phyloP scores from a whole-genome alignment of 1,140 invertebrate genomes.

The Heliothis subflexa region DNA sequence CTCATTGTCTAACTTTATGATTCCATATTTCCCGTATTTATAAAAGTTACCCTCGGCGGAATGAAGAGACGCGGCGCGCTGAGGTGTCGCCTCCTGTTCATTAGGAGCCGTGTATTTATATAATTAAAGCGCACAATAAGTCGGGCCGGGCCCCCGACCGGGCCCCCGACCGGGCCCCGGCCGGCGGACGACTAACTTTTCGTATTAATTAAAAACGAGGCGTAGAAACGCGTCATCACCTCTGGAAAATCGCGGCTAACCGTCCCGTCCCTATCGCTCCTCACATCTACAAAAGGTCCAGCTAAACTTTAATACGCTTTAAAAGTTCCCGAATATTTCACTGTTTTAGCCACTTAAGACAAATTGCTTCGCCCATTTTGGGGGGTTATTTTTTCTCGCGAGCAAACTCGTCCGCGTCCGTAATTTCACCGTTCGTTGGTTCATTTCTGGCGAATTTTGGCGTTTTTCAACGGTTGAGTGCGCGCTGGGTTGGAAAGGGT shows the following conservation, averaged over 20 bases:
- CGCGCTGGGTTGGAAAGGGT: constrained; percentile 33
- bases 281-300: constrained; percentile 64
- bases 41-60: constrained; percentile 56
- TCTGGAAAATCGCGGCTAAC: constrained; percentile 56
- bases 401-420: constrained; percentile 51
- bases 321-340: constrained; percentile 79
- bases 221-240: constrained; percentile 53
- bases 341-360: constrained; percentile 79
- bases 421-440: constrained; percentile 68
- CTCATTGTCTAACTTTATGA: constrained; percentile 67
- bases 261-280: constrained; percentile 55
- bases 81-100: constrained; percentile 61
- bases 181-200: constrained; percentile 54
- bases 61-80: constrained; percentile 47
- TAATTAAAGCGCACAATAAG: constrained; percentile 65
- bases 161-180: background rate
- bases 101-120: constrained; percentile 63
- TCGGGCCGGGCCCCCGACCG: constrained; percentile 7
- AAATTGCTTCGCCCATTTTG: constrained; percentile 72
- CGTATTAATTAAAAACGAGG: constrained; percentile 65
- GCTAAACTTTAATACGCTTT: constrained; percentile 74
- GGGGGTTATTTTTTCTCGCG: constrained; percentile 59
- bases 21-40: constrained; percentile 68
- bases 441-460: constrained; percentile 48
- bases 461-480: constrained; percentile 45